Conservation (phyloP, 1,140 invertebrate genomes). For the Sweltsa coloradensis region DNA sequence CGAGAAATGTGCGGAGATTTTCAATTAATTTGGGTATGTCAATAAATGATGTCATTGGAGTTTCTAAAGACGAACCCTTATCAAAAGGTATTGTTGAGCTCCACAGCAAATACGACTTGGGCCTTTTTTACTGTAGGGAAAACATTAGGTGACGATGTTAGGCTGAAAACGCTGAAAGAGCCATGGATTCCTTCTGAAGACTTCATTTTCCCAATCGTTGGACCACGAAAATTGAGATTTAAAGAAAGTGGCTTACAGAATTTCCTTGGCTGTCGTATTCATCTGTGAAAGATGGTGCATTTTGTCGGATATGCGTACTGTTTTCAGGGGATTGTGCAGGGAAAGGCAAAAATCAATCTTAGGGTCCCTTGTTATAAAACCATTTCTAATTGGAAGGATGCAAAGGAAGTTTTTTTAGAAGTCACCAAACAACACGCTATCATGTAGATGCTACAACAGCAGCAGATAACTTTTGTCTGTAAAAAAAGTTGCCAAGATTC, state of each 20-base stretch:
- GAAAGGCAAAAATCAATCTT: background rate
- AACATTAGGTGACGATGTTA: too few relatives aligned
- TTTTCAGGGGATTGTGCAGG: background rate
- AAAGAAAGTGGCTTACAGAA: background rate
- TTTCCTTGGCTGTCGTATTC: background rate
- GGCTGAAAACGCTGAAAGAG: too few relatives aligned
- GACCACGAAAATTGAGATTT: too few relatives aligned
- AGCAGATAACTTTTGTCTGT: background rate
- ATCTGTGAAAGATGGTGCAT: background rate
- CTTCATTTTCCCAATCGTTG: too few relatives aligned
- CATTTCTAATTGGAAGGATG: background rate
- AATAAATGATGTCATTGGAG: too few relatives aligned
- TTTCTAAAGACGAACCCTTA: too few relatives aligned
- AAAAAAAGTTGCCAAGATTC: background rate
- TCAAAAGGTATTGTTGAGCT: too few relatives aligned
- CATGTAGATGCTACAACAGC: background rate
- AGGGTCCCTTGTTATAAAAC: background rate
- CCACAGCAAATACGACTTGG: too few relatives aligned
- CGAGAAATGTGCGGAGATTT: too few relatives aligned
- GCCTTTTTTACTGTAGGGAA: too few relatives aligned
- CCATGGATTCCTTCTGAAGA: too few relatives aligned
- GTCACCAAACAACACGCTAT: background rate
- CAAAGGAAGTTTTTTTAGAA: background rate
- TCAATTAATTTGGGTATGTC: too few relatives aligned
- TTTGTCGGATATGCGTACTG: background rate